These are phyloP conservation scores for Ceratosolen fusciceps DNA, from an alignment of 1,140 invertebrate species.

Conservation along the genomic window DNA sequence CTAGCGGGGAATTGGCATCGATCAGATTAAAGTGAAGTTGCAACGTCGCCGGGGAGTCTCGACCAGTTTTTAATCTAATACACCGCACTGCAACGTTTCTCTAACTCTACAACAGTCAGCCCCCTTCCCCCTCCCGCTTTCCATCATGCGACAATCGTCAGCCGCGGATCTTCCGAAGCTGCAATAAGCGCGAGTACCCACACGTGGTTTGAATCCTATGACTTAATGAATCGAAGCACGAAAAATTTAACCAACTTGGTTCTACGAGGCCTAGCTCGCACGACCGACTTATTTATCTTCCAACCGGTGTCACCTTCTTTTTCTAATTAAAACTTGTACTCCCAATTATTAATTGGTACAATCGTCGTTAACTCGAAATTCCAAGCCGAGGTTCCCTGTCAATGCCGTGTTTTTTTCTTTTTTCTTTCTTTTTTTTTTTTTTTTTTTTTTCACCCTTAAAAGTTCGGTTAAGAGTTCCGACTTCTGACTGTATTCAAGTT, in stretches of 20 bases:
- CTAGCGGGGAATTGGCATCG: not conserved
- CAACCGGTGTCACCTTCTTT: not conserved
- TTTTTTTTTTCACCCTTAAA: too few species aligned
- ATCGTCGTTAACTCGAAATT: not conserved
- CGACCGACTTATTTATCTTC: slow-evolving; percentile 4
- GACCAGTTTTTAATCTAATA: slow-evolving; percentile 2
- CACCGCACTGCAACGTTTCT: not conserved
- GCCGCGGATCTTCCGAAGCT: not conserved
- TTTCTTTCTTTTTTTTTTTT: too few species aligned
- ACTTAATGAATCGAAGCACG: slow-evolving; percentile 50
- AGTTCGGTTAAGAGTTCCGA: too few species aligned
- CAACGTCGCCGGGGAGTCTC: not conserved
- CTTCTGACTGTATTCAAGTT: too few species aligned
- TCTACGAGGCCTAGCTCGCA: not conserved
- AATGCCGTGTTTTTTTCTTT: too few species aligned
- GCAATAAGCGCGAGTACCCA: not conserved
- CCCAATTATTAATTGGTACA: slow-evolving; percentile 23
- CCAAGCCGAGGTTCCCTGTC: not conserved
- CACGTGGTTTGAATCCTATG: slow-evolving; percentile 24
- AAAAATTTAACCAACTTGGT: slow-evolving; percentile 49
- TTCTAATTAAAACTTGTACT: not conserved
- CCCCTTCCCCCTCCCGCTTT: not conserved
- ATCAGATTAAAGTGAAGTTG: slow-evolving; percentile 29
- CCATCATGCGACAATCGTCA: not conserved
- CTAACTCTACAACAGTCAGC: too few species aligned